A percentile compares a stretch with the other conserved stretches of the same genome.
phyloP scores from a whole-genome alignment of 2,797 vertebrate genomes.

The Sparus aurata region DNA sequence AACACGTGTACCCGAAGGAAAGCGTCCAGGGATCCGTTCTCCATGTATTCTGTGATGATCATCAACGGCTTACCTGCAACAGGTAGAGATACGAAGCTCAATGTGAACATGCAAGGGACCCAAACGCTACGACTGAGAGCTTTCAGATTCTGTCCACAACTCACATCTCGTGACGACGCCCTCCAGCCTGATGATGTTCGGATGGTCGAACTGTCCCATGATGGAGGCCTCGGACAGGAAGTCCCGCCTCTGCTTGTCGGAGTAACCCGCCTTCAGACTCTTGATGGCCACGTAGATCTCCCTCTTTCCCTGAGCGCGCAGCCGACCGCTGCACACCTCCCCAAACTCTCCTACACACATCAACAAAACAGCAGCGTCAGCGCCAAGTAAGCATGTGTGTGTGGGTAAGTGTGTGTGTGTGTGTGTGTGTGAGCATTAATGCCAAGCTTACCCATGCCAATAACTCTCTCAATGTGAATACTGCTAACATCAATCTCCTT shows the following conservation, averaged over 20 bases:
- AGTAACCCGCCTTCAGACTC: slow-evolving; percentile 96
- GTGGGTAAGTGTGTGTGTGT: slow-evolving; percentile 44
- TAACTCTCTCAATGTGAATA: slow-evolving; percentile 99
- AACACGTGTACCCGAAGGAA: slow-evolving; percentile 91
- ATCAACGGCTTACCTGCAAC: slow-evolving; percentile 93
- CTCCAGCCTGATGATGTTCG: slow-evolving; percentile 97
- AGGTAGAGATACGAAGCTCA: slow-evolving; percentile 8
- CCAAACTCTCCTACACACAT: slow-evolving; percentile 93
- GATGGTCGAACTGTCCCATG: slow-evolving; percentile 99
- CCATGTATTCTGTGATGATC: slow-evolving; percentile 98
- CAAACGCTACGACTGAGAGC: background rate
- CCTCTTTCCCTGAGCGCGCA: slow-evolving; percentile 95
- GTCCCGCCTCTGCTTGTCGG: slow-evolving; percentile 96
- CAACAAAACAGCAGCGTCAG: slow-evolving; percentile 60
- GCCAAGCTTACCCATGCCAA: slow-evolving; percentile 95
- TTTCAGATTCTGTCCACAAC: slow-evolving; percentile 48
- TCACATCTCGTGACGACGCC: slow-evolving; percentile 98
- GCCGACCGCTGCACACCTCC: slow-evolving; percentile 97
- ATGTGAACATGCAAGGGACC: background rate
- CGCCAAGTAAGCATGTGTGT: slow-evolving; percentile 62
- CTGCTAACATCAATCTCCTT: slow-evolving; percentile 99
- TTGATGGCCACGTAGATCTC: slow-evolving; percentile 99
- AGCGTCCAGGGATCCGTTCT: slow-evolving; percentile 94
- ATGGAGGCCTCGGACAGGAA: slow-evolving; percentile 98
- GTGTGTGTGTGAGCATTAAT: slow-evolving; percentile 24